Conservation (phyloP, 1,140 invertebrate genomes). For the Phymorhynchus buccinoides region DNA sequence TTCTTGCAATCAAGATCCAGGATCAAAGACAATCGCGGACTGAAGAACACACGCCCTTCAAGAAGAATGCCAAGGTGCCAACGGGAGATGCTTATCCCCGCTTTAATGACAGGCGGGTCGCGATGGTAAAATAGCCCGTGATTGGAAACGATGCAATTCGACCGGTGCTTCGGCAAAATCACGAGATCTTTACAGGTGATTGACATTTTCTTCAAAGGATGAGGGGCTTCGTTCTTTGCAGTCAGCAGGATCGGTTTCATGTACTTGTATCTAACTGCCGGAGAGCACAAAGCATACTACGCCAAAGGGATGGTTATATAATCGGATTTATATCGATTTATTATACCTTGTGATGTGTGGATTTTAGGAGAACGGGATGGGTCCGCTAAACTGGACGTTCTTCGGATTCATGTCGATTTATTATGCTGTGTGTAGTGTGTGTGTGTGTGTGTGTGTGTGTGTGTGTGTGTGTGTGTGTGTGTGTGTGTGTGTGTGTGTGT, state of each 20-base stretch:
- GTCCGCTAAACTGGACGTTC: no score
- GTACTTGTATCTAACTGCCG: not conserved
- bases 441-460: no score
- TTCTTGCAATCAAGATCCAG: no score
- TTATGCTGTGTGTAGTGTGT: no score
- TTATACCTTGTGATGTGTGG: no score
- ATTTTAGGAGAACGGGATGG: no score
- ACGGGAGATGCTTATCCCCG: not conserved
- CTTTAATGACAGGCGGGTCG: not conserved
- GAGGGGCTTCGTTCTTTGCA: no score
- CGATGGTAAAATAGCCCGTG: not conserved
- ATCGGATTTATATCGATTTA: not conserved
- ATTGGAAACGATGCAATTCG: not conserved
- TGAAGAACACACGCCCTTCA: not conserved
- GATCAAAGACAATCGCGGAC: not conserved
- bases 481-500: no score
- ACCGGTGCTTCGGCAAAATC: not conserved
- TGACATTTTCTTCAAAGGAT: not conserved
- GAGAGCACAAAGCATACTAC: not conserved
- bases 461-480: no score
- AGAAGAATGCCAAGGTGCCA: not conserved
- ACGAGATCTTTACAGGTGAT: not conserved
- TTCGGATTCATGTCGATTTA: no score
- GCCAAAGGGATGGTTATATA: not conserved
- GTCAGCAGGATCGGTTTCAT: not conserved